A percentile compares a stretch with the other conserved stretches of the same genome.
phyloP scores from a whole-genome alignment of 2,113 vertebrate genomes.

The Sylvilagus bachmani region DNA sequence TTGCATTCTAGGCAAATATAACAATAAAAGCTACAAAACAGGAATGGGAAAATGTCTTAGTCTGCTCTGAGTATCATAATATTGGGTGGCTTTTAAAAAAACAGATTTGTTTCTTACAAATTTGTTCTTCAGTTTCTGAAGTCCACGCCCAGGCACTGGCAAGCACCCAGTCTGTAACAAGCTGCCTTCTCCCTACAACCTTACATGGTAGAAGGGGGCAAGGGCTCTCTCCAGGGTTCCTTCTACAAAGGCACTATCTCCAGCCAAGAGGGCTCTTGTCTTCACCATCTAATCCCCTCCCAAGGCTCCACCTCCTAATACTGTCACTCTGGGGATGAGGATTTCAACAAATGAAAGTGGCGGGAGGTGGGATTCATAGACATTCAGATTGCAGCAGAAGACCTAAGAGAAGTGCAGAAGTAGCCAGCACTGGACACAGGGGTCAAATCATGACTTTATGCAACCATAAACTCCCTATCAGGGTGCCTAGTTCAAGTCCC shows the following conservation, averaged over 20 bases:
- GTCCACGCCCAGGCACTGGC: neutral
- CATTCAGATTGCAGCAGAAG: neutral
- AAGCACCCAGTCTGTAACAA: neutral
- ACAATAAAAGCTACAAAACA: constrained; percentile 19
- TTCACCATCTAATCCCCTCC: neutral
- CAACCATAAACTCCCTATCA: no score
- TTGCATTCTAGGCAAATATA: constrained; percentile 27
- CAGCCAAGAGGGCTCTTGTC: neutral
- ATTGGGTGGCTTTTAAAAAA: neutral
- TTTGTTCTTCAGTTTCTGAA: neutral
- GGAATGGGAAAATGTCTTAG: neutral
- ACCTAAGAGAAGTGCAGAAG: neutral
- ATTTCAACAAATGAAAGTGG: neutral
- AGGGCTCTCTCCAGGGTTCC: neutral
- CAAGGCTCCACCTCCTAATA: neutral
- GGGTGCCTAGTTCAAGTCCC: no score
- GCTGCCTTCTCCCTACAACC: neutral
- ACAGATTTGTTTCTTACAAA: neutral
- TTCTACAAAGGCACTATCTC: neutral
- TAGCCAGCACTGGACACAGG: no score
- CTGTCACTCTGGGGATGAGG: neutral
- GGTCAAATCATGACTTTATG: no score
- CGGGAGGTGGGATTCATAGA: neutral
- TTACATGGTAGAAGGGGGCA: neutral
- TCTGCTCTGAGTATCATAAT: neutral